Evolutionary conservation across 2,888 invertebrate species (phyloP).

Genomic region (Drosophila fulvimacula): DNA sequence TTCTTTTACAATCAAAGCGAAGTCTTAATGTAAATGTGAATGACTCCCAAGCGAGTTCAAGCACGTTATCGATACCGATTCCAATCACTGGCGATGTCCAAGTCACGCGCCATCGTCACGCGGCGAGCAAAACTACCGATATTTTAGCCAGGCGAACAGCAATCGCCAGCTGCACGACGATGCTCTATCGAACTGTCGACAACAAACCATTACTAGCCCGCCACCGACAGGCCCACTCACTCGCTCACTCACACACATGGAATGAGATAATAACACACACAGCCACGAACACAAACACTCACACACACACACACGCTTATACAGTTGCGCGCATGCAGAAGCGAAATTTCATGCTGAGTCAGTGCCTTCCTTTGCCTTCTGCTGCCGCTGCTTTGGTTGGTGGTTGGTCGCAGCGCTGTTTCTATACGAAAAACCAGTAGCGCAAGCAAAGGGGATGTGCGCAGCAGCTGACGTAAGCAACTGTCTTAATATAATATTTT

Average conservation of each 20-base stretch:
- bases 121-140: slow-evolving; percentile 83
- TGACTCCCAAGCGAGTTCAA: slow-evolving; percentile 3
- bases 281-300: background rate
- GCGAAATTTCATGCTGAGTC: slow-evolving; percentile 57
- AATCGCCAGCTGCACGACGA: slow-evolving; percentile 30
- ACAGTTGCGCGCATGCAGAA: slow-evolving; percentile 42
- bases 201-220: slow-evolving; percentile 35
- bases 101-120: slow-evolving; percentile 68
- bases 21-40: slow-evolving; percentile 14
- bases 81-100: slow-evolving; percentile 61
- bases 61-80: slow-evolving; percentile 66
- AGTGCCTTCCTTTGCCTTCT: slow-evolving; percentile 56
- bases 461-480: background rate
- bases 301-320: background rate
- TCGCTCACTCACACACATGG: background rate
- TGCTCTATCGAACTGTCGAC: slow-evolving; percentile 58
- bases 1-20: slow-evolving; percentile 9
- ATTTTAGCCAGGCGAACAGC: slow-evolving; percentile 82
- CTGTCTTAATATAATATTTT: background rate
- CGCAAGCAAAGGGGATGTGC: slow-evolving; percentile 24
- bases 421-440: slow-evolving; percentile 48
- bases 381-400: slow-evolving; percentile 79
- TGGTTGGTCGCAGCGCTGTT: slow-evolving; percentile 68
- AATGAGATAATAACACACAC: slow-evolving; percentile 11
- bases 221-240: slow-evolving; percentile 7